Base-by-base conservation (phyloP, 2,113 vertebrate genomes). In the Sphaerodactylus townsendi region DNA sequence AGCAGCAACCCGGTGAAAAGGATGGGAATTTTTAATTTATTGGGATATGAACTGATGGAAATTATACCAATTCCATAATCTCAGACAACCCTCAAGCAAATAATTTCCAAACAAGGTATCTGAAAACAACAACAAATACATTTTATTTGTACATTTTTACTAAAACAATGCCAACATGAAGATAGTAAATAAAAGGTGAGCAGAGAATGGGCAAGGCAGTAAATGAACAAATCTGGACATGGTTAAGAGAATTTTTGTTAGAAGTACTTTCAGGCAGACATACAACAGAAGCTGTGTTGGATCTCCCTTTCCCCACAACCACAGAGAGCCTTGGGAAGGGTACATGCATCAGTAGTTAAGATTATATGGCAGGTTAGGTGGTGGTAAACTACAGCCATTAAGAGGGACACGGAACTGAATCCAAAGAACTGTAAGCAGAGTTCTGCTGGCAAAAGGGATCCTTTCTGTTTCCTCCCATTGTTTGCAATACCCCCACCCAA, bases 281-380 rank as follows among this genome's bases (percentile, higher is more conserved):
- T 37, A 69, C 68, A 69, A 68, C n/a, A 6, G 14, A 68, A 69
- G 21, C 59, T 62, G 23, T 10, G 25, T 62, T 25, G 23, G 25
- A 28, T 62, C 59, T 62, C 23, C 53, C 53, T 23, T 56, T 62
- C 59, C 59, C 30, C 4, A 39, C 37, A 73, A 41, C 19, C 3
- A 39, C 48, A 39, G 33, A 66, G 17, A 48, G 44, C 13, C n/a
- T 11, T 19, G 2, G 48, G 48, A 15, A 25, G 35, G 11, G 66
- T 46, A 79, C 1, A 9, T 28, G 79, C 21, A 44, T 41, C 68
- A 73, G 25, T 39, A 28, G 0, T 0, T 37, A 30, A 2, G 50
- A 87, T 87, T 87, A 46, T 50, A 83, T 30, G 15, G 65, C 48
- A 62, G 33, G 17, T 56, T 56, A 73, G 77, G 41, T 35, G 25